Percentiles rank a stretch among this genome's conserved stretches.
phyloP scores from a whole-genome alignment of 2,113 vertebrate genomes.

The Todiramphus saurophagus region DNA sequence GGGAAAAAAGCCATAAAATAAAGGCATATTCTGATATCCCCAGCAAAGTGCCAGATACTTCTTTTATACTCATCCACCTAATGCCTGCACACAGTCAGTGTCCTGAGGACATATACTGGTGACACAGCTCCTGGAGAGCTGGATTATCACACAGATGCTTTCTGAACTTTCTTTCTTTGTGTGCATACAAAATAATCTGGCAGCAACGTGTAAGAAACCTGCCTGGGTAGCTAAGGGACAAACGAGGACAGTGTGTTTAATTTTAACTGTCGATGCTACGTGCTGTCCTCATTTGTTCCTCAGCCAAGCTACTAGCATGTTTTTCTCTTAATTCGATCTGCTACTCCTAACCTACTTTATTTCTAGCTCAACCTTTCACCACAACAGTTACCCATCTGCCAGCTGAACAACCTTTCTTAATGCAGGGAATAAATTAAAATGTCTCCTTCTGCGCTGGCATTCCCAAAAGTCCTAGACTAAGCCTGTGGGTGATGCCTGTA shows the following conservation, averaged over 20 bases:
- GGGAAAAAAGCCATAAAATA: fast-evolving
- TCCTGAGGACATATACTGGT: not conserved
- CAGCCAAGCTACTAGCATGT: constrained; percentile 19
- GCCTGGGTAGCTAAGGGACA: constrained; percentile 11
- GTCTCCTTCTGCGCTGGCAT: not conserved
- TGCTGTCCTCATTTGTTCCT: constrained; percentile 52
- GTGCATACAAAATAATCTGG: constrained; percentile 9
- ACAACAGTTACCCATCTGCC: constrained; percentile 23
- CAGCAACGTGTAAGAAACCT: not conserved
- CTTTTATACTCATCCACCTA: not conserved
- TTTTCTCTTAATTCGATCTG: constrained; percentile 51
- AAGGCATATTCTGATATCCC: not conserved
- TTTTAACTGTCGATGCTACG: constrained; percentile 1
- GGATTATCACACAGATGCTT: not conserved
- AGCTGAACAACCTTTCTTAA: not conserved
- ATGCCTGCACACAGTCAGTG: not conserved
- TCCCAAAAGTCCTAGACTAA: not conserved
- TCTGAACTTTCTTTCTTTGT: not conserved
- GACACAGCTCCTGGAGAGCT: not conserved
- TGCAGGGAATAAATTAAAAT: not conserved
- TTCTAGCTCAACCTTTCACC: constrained; percentile 29
- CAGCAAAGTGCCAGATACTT: not conserved
- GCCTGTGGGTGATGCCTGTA: not conserved
- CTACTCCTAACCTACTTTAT: constrained; percentile 44
- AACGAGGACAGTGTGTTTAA: constrained; percentile 41